Conservation (phyloP, 2,888 invertebrate species). For the Synanthedon myopaeformis region DNA sequence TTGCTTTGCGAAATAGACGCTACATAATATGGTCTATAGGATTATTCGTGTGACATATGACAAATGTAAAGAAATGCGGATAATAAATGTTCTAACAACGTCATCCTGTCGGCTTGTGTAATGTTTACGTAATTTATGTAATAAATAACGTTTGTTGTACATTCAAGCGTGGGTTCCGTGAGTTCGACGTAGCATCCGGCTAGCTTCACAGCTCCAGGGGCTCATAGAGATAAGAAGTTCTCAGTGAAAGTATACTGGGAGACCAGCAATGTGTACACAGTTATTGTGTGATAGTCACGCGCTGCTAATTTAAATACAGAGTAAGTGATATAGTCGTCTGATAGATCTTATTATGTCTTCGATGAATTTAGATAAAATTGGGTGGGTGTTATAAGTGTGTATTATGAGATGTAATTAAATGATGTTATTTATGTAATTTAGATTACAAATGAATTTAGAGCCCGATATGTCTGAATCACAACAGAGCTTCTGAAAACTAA, state of each 20-base stretch:
- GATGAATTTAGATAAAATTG: no score
- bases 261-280: slow-evolving; percentile 26
- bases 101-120: slow-evolving; percentile 13
- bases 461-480: no score
- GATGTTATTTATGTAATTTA: no score
- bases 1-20: slow-evolving; percentile 3
- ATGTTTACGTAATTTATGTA: slow-evolving; percentile 14
- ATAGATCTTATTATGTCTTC: slow-evolving; percentile 19
- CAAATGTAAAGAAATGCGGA: slow-evolving; percentile 9
- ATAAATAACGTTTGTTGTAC: not conserved
- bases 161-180: slow-evolving; percentile 8
- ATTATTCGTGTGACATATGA: slow-evolving; percentile 1
- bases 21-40: slow-evolving; percentile 1
- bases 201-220: slow-evolving; percentile 13
- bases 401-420: no score
- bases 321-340: slow-evolving; percentile 35
- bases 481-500: no score
- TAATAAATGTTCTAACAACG: slow-evolving; percentile 11
- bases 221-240: slow-evolving; percentile 21
- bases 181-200: slow-evolving; percentile 12
- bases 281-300: slow-evolving; percentile 48
- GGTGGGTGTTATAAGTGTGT: no score
- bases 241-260: slow-evolving; percentile 41
- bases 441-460: no score
- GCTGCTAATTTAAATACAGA: slow-evolving; percentile 46